A percentile compares a stretch with the other conserved stretches of the same genome.
Evolutionary conservation across 2,113 vertebrate species (phyloP).

Genomic region (Euleptes europaea): DNA sequence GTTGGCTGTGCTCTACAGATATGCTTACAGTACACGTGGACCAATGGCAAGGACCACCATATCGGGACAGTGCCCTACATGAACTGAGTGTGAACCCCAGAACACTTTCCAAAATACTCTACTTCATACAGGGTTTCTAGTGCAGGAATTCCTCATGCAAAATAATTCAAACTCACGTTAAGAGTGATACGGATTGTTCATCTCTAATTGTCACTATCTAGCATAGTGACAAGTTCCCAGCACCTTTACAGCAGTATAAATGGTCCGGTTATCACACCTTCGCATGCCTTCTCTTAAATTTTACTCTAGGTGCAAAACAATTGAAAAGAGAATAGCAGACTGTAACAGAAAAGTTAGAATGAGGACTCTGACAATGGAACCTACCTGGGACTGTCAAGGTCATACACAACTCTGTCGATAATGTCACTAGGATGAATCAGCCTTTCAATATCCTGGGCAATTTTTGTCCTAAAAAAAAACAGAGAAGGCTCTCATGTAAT

Average conservation of each 20-base stretch:
- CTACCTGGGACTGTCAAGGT: conserved; percentile 90
- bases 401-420: conserved; percentile 94
- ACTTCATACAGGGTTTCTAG: too few species aligned
- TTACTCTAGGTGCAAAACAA: background rate
- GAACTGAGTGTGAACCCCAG: too few species aligned
- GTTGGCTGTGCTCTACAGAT: too few species aligned
- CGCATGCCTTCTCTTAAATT: background rate
- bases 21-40: too few species aligned
- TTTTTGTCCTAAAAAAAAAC: conserved; percentile 86
- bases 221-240: background rate
- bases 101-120: too few species aligned
- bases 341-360: background rate
- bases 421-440: conserved; percentile 95
- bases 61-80: too few species aligned
- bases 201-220: background rate
- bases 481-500: conserved; percentile 40
- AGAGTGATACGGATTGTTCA: background rate
- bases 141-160: background rate
- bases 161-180: background rate
- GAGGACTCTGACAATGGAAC: conserved; percentile 35
- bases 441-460: conserved; percentile 97
- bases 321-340: background rate
- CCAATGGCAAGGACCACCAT: too few species aligned
- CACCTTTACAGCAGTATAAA: background rate
- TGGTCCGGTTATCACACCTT: background rate